phyloP scores from a whole-genome alignment of 2,113 vertebrate genomes.

The Bufo bufo region DNA sequence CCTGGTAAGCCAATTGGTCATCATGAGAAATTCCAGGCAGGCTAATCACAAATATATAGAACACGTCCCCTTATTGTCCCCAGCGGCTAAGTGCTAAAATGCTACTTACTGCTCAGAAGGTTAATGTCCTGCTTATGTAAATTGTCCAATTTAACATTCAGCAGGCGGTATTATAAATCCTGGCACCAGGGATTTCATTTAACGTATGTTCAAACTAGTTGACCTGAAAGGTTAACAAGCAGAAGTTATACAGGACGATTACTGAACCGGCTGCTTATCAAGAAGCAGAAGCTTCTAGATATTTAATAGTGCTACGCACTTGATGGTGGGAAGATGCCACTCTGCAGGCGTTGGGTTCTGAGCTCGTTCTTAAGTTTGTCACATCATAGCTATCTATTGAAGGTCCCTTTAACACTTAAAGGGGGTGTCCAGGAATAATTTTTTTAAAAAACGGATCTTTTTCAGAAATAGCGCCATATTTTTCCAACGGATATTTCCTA shows the following conservation, averaged over 20 bases:
- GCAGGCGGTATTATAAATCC: slow-evolving; percentile 84
- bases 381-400: slow-evolving; percentile 80
- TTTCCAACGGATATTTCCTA: too few relatives aligned
- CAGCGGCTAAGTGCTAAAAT: slow-evolving; percentile 87
- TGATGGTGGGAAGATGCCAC: slow-evolving; percentile 80
- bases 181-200: slow-evolving; percentile 85
- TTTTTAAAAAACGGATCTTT: too few relatives aligned
- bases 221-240: slow-evolving; percentile 90
- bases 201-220: slow-evolving; percentile 90
- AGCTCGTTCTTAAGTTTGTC: slow-evolving; percentile 78
- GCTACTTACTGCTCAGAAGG: slow-evolving; percentile 87
- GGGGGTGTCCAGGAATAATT: too few relatives aligned
- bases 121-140: slow-evolving; percentile 90
- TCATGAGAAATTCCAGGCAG: slow-evolving; percentile 82
- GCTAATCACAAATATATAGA: slow-evolving; percentile 88
- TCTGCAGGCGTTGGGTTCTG: slow-evolving; percentile 75
- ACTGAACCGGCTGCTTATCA: slow-evolving; percentile 86
- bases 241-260: slow-evolving; percentile 87
- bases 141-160: slow-evolving; percentile 90
- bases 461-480: too few relatives aligned
- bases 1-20: slow-evolving; percentile 85
- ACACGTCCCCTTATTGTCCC: slow-evolving; percentile 84
- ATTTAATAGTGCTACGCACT: slow-evolving; percentile 77
- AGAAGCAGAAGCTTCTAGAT: slow-evolving; percentile 73
- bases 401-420: slow-evolving; percentile 72